Evolutionary conservation across 92 coral and sea anemone species (phyloP).

Genomic region (Anthopleura xanthogrammica): DNA sequence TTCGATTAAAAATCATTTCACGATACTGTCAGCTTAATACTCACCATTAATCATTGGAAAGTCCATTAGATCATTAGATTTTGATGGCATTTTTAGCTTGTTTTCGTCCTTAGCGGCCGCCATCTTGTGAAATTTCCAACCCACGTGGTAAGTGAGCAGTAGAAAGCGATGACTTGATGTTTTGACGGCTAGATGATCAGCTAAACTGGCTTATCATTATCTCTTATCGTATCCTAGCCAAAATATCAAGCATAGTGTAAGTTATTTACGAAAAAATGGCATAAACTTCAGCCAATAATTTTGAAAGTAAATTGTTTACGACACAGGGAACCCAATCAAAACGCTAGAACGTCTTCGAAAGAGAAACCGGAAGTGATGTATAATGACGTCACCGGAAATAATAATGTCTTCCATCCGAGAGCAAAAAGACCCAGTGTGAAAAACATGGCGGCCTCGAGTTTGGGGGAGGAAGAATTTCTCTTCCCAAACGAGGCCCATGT

Average conservation of each 20-base stretch:
- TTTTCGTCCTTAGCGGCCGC: constrained; percentile 55
- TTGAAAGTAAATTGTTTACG: neutral
- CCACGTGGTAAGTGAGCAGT: constrained; percentile 45
- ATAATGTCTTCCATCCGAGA: neutral
- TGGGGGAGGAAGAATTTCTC: constrained; percentile 55
- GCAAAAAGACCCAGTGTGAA: neutral
- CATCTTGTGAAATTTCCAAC: constrained; percentile 46
- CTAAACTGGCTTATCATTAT: neutral
- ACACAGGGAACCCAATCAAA: neutral
- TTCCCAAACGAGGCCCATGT: constrained; percentile 59
- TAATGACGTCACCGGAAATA: constrained; percentile 40
- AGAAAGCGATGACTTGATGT: neutral
- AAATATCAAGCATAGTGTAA: neutral
- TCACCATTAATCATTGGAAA: constrained; percentile 56
- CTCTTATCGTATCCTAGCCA: neutral
- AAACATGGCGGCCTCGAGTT: constrained; percentile 73
- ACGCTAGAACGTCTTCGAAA: neutral
- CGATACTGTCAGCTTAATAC: neutral
- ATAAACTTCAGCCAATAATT: neutral
- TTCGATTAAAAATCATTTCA: neutral
- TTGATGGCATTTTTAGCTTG: constrained; percentile 13
- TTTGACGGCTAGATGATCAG: neutral
- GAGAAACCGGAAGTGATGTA: constrained; percentile 36
- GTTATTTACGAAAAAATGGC: neutral
- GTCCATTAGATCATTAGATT: constrained; percentile 63